Base-by-base conservation (phyloP, 2,888 invertebrate species). In the Heliconius hortense region DNA sequence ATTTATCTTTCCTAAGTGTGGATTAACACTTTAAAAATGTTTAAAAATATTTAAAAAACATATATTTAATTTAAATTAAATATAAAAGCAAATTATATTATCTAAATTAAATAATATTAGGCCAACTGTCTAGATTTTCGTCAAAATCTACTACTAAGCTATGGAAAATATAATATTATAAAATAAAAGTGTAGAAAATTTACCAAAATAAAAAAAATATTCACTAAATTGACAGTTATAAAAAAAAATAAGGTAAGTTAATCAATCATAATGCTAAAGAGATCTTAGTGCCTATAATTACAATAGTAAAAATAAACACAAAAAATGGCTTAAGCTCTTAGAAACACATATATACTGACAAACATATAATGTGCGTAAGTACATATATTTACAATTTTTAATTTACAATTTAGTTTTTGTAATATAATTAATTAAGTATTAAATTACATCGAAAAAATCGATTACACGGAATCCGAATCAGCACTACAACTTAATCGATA, bases 351-450 rank as follows among this genome's bases (percentile, higher is more conserved):
- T 39, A 66, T 43, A 66, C 66, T 2, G 24, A 8, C 66, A 66
- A 43, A 26, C 39, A 66, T 39, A 43, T 10, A 24, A 39, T 66
- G 39, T 66, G 66, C 66, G 66, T 66, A 66, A 66, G 43, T 66
- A 66, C 43, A 43, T 39, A 39, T 64, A 66, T 66, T 39, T 43
- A 43, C 66, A 66, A 43, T 66, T 43, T 15, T 3, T n/a, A 24
- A 66, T 43, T 39, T 66, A 66, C 39, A 66, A 39, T 35, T 35
- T 11, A 64, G 10, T 15, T 39, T 2, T 7, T 66, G 24, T 7
- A 39, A 13, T 18, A 39, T 43, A 43, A 43, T 35, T 26, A 64
- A 35, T 64, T n/a, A 64, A 39, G 24, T 64, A 35, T 64, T 4
- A 18, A 35, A 0, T 35, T 64, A 31, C 1, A 63, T 10, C 10